These are phyloP conservation scores for Stenchaetothrips biformis DNA, from an alignment of 2,888 invertebrate genomes.

Conservation along the genomic window DNA sequence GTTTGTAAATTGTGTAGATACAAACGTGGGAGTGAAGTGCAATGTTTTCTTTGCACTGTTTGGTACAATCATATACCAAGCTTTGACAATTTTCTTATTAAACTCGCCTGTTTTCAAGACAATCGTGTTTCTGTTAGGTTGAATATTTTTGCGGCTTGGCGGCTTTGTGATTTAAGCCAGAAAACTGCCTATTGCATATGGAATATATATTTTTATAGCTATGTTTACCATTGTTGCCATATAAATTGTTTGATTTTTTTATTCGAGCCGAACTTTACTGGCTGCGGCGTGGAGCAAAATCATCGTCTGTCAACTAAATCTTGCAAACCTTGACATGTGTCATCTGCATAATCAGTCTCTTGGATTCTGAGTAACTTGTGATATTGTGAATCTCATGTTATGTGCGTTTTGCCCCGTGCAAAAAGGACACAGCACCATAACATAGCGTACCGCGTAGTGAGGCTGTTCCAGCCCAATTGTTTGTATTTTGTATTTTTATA, in stretches of 20 bases:
- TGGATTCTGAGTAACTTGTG: neutral
- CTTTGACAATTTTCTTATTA: too few relatives aligned
- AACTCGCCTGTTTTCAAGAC: too few relatives aligned
- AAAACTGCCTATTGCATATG: neutral
- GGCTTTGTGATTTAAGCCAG: neutral
- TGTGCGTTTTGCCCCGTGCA: neutral
- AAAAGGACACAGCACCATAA: neutral
- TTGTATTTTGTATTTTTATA: conserved; percentile 22
- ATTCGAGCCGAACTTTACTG: neutral
- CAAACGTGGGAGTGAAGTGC: neutral
- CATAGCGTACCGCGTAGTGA: neutral
- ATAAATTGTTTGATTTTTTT: neutral
- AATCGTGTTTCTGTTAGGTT: too few relatives aligned
- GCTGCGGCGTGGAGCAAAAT: too few relatives aligned
- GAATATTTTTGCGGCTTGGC: neutral
- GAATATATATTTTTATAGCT: conserved; percentile 21
- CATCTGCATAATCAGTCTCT: too few relatives aligned
- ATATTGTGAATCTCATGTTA: conserved; percentile 14
- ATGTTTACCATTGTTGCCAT: conserved; percentile 11
- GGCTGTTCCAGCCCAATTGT: neutral
- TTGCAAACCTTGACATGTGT: too few relatives aligned
- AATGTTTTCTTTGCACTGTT: neutral
- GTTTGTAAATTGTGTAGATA: conserved; percentile 19
- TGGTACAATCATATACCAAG: too few relatives aligned
- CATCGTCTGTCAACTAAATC: too few relatives aligned